Base-by-base conservation (phyloP, 2,888 invertebrate species). In the Hypomecis atomaria region DNA sequence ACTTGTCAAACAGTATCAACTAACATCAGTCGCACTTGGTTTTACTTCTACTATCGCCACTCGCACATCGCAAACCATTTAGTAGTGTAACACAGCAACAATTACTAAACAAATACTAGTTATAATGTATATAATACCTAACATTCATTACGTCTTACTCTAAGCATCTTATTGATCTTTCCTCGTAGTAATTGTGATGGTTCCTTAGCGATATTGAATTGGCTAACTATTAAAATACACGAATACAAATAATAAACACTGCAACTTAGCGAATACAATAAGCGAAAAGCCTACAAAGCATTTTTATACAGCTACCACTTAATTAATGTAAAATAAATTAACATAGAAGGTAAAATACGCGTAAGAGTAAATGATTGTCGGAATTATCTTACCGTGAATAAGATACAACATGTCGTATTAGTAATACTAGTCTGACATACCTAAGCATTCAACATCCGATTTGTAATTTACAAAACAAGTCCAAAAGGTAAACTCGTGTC, bases 1-100 rank as follows among this genome's bases (percentile, higher is more conserved):
- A 82, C 84, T 84, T 85, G 83, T 85, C 86, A 83, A 83, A 87
- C 78, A 87, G 90, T 88, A 91, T 89, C 91, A 89, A 89, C 84
- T 84, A 86, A 84, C 84, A 83, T 88, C 90, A 90, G 90, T 90
- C 90, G 86, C 85, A 78, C 87, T 82, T 77, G 76, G 82, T 79
- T 76, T 75, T 79, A 81, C 79, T 82, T 79, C 81, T 80, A 79
- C 77, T 74, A 65, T 50, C 78, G 78, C 65, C 61, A 75, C 78
- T 79, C 77, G 78, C 81, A 84, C 81, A 81, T 73, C 72, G 81
- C 76, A 77, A 72, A 77, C 78, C 79, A 79, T 81, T 82, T 79
- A 82, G 83, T 83, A 79, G 76, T 81, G 83, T 82, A 83, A 86
- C 84, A 86, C 86, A 86, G 82, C 86, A 88, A 88, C 87, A 86